Evolutionary conservation across 1,140 invertebrate genomes (phyloP).

Genomic region (Homalodisca vitripennis): DNA sequence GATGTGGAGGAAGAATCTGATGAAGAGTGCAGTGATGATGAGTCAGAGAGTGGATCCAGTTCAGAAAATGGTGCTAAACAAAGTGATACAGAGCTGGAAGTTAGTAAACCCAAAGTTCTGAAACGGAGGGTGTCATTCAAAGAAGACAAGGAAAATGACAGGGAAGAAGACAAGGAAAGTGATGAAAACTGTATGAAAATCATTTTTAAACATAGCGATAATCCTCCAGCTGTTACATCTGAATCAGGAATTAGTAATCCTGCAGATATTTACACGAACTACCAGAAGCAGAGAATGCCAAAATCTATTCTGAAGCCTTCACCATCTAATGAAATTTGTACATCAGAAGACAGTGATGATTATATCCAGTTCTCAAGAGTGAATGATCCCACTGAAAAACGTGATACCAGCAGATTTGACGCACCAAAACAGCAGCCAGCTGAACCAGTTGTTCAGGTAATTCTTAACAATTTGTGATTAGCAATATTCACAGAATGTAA

Average conservation of each 20-base stretch:
- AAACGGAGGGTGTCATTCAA: neutral
- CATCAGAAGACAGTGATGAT: too few relatives aligned
- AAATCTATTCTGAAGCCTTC: neutral
- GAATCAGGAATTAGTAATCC: neutral
- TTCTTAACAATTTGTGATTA: too few relatives aligned
- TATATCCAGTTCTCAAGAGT: too few relatives aligned
- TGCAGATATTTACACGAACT: neutral
- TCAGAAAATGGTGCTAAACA: neutral
- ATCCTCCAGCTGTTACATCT: neutral
- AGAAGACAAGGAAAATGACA: neutral
- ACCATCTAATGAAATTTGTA: neutral
- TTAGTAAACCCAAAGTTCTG: neutral
- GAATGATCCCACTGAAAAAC: too few relatives aligned
- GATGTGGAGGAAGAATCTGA: neutral
- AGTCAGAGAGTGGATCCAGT: neutral
- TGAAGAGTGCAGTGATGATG: neutral
- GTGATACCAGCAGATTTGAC: too few relatives aligned
- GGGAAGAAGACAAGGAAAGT: neutral
- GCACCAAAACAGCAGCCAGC: too few relatives aligned
- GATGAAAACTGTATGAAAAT: neutral
- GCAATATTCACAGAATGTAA: too few relatives aligned
- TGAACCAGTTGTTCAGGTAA: too few relatives aligned
- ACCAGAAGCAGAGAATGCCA: neutral
- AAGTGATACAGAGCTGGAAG: neutral
- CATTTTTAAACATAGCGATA: neutral